Conservation (phyloP, 2,113 vertebrate genomes). For the Excalfactoria chinensis region DNA sequence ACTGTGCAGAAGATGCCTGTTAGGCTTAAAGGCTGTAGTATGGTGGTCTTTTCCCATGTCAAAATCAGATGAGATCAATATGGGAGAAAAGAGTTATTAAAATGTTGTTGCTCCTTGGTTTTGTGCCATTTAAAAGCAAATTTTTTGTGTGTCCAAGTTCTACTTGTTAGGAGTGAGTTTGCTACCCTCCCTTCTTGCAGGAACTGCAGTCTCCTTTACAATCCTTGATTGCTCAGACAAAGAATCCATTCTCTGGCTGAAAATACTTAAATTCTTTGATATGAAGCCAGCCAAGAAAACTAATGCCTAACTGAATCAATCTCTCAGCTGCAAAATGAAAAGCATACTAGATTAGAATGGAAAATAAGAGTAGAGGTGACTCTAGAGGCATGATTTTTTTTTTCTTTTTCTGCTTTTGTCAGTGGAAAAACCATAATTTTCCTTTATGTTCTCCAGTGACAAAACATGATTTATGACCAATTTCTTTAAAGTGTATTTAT, state of each 20-base stretch:
- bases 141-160: not conserved
- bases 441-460: conserved; percentile 33
- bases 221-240: conserved; percentile 28
- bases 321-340: conserved; percentile 55
- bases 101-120: not conserved
- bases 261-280: conserved; percentile 32
- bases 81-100: not conserved
- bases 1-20: not conserved
- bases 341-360: conserved; percentile 46
- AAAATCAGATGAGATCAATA: conserved; percentile 1
- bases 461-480: conserved; percentile 55
- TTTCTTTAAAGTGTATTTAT: conserved; percentile 46
- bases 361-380: conserved; percentile 67
- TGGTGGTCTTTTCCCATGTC: not conserved
- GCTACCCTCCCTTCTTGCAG: not conserved
- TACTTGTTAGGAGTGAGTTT: not conserved
- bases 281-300: conserved; percentile 33
- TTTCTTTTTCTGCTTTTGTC: not conserved
- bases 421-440: conserved; percentile 43
- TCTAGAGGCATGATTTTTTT: conserved; percentile 1
- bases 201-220: not conserved
- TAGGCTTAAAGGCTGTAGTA: not conserved
- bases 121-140: not conserved
- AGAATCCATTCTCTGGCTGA: conserved; percentile 10
- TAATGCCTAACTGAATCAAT: conserved; percentile 53